Conservation (phyloP, 2,888 invertebrate genomes). For the Xanthorhoe designata region DNA sequence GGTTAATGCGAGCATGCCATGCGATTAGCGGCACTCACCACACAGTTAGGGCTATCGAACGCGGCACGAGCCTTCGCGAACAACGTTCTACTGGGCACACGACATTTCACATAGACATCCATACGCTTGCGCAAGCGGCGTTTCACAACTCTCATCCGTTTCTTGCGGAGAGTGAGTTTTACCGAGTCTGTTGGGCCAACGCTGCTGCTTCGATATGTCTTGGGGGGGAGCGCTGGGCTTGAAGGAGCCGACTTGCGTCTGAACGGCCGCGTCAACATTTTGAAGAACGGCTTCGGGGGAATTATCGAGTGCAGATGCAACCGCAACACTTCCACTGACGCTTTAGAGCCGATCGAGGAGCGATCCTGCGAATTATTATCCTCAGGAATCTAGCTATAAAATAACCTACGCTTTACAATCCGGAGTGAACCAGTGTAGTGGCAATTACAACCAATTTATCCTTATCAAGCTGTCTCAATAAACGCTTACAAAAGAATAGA, state of each 20-base stretch:
- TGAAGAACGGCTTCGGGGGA: conserved; percentile 86
- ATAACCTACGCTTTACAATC: conserved; percentile 6
- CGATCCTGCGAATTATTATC: conserved; percentile 70
- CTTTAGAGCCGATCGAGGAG: conserved; percentile 82
- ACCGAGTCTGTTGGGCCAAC: conserved; percentile 81
- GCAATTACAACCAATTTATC: conserved; percentile 27
- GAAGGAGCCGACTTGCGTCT: conserved; percentile 88
- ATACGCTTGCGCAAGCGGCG: conserved; percentile 75
- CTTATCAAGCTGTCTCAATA: conserved; percentile 11
- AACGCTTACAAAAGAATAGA: not conserved
- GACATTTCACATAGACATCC: conserved; percentile 81
- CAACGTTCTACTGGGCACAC: conserved; percentile 64
- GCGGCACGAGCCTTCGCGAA: conserved; percentile 60
- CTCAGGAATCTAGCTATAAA: conserved; percentile 28
- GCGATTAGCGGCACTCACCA: conserved; percentile 83
- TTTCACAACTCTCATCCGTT: conserved; percentile 69
- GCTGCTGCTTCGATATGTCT: conserved; percentile 80
- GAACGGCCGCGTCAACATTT: conserved; percentile 88
- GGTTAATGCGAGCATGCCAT: conserved; percentile 71
- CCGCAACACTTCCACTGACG: conserved; percentile 81
- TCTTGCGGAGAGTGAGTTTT: conserved; percentile 70
- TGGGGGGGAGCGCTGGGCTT: conserved; percentile 87
- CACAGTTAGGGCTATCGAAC: conserved; percentile 74
- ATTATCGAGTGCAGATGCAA: conserved; percentile 84
- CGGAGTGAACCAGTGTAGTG: conserved; percentile 14